Evolutionary conservation across 2,888 invertebrate genomes (phyloP).

Genomic region (Heliconius ethilla): DNA sequence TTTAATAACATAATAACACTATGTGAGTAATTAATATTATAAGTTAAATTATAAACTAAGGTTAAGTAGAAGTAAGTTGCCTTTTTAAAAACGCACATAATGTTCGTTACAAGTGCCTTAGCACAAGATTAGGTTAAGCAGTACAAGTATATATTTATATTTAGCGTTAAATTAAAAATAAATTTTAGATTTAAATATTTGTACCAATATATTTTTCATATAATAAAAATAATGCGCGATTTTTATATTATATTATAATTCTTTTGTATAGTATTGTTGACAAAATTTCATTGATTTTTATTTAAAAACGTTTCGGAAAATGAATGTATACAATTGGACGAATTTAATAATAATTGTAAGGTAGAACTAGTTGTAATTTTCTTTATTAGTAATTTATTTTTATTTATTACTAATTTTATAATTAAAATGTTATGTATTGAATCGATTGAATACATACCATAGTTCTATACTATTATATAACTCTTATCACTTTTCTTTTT

Average conservation of each 20-base stretch:
- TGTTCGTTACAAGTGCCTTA: constrained; percentile 46
- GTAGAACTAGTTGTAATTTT: not conserved
- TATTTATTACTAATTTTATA: too few relatives aligned
- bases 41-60: not conserved
- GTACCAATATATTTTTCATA: not conserved
- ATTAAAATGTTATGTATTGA: not conserved
- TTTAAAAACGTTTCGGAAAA: not conserved
- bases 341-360: constrained; percentile 36
- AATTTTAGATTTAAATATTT: not conserved
- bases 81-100: constrained; percentile 34
- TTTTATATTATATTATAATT: constrained; percentile 10
- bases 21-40: not conserved
- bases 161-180: not conserved
- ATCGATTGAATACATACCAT: not conserved
- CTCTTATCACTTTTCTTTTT: too few relatives aligned
- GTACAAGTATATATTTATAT: not conserved
- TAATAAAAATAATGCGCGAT: not conserved
- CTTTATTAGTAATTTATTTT: too few relatives aligned
- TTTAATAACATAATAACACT: not conserved
- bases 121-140: constrained; percentile 17
- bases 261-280: not conserved
- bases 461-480: too few relatives aligned
- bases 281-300: constrained; percentile 6
- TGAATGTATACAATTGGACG: constrained; percentile 35
- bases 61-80: constrained; percentile 3